Conservation (phyloP, 2,888 invertebrate species). For the Nemurella pictetii region DNA sequence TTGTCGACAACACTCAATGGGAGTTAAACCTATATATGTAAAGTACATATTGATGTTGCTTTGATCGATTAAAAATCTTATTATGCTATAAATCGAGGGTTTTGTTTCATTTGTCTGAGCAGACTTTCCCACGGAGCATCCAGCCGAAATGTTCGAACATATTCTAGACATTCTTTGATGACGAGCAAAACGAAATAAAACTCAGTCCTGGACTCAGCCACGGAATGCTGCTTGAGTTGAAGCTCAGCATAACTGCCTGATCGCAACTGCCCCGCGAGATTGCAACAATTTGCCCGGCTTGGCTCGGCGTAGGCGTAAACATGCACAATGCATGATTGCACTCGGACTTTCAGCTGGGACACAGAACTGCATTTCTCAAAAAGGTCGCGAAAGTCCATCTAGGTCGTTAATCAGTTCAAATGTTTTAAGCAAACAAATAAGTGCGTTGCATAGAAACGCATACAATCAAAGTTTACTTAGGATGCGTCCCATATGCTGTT, state of each 20-base stretch:
- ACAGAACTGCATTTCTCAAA: neutral
- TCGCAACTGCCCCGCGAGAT: no score
- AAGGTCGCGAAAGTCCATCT: neutral
- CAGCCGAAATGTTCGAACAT: constrained; percentile 23
- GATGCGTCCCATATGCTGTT: neutral
- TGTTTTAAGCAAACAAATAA: neutral
- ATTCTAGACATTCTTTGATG: constrained; percentile 22
- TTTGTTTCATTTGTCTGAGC: neutral
- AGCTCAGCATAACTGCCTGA: no score
- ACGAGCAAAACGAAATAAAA: constrained; percentile 10
- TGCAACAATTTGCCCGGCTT: no score
- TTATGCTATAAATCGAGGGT: neutral
- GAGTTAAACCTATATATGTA: neutral
- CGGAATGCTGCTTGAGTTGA: neutral
- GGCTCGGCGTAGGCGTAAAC: no score
- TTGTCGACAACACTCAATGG: neutral
- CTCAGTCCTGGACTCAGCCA: neutral
- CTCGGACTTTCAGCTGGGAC: no score
- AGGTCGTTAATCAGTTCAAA: neutral
- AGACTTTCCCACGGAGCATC: constrained; percentile 10
- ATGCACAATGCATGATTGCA: no score
- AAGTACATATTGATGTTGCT: neutral
- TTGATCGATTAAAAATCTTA: neutral
- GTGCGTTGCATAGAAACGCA: neutral
- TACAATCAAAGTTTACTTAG: neutral